Conservation (phyloP, 2,113 vertebrate species). For the Lontra canadensis region DNA sequence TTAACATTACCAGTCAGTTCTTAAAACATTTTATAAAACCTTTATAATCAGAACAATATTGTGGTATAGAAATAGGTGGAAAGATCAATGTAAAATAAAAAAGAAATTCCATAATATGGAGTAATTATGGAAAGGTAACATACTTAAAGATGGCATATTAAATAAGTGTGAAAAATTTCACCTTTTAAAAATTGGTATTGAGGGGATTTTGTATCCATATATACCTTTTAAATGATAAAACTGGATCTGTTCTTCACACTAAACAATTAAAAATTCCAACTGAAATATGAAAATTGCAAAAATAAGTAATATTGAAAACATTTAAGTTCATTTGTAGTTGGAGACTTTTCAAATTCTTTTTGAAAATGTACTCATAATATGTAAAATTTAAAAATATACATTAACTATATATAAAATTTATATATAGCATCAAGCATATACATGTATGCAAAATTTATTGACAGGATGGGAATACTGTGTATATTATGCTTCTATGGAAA, state of each 20-base stretch:
- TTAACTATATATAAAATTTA: neutral
- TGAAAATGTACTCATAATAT: neutral
- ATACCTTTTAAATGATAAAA: neutral
- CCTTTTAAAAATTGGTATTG: neutral
- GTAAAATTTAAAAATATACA: neutral
- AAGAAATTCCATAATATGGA: neutral
- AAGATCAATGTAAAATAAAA: neutral
- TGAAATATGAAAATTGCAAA: neutral
- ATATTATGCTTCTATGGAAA: neutral
- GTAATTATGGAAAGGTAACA: neutral
- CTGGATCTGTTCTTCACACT: neutral
- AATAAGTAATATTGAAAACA: neutral
- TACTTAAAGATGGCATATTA: neutral
- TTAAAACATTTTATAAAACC: neutral
- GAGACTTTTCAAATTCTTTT: neutral
- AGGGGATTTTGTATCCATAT: neutral
- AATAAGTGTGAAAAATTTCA: neutral
- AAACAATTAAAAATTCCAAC: neutral
- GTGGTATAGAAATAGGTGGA: neutral
- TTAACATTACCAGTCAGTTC: neutral
- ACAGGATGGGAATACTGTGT: neutral
- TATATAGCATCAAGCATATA: neutral
- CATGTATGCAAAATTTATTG: neutral
- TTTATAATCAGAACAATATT: neutral
- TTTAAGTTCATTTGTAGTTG: neutral